Evolutionary conservation across 2,797 vertebrate species (phyloP), one percentile per base, ranked within the genome.

Genomic region (Tragopan temminckii): DNA sequence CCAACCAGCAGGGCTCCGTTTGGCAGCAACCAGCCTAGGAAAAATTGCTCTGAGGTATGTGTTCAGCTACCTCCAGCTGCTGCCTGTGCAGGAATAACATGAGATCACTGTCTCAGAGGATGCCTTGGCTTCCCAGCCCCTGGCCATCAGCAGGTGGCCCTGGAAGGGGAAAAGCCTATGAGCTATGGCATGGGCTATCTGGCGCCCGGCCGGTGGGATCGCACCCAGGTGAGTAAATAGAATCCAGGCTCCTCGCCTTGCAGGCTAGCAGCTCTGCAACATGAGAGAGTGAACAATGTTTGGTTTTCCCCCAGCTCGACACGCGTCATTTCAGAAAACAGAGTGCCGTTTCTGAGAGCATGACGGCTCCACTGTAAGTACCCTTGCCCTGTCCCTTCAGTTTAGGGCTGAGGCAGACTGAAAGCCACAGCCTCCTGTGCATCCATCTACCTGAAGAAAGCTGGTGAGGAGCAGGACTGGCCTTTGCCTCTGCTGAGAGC

Each of bases 11-110:
- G 76, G 64, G 15, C 52, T 91, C 89, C 79, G 0, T 78, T 70
- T 89, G 81, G 61, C 75, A 95, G 38, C 67, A 89, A 82, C 69
- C 0, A 0, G 38, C 58, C 35, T 36, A 83, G 76, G 79, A 96
- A 96, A 95, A 95, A 75, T 71, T 64, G 69, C 50, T 78, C 46
- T 79, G 86, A 80, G 83, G 82, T 57, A 85, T 63, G 55, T 93
- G 88, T 94, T 88, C 91, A 94, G 92, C 66, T 89, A 88, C 38
- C 62, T 96, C 74, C 87, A 93, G 93, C 85, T 89, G 90, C 94
- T 92, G 80, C 78, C 62, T 78, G 58, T 4, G 3, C 59, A 95
- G 81, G 70, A 93, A 87, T 76, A 93, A 72, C 40, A 84, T 85
- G 74, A 96, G 77, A 91, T 89, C 91, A 84, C 66, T 71, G 61